phyloP scores from a whole-genome alignment of 2,888 invertebrate genomes.

The Allygus modestus region DNA sequence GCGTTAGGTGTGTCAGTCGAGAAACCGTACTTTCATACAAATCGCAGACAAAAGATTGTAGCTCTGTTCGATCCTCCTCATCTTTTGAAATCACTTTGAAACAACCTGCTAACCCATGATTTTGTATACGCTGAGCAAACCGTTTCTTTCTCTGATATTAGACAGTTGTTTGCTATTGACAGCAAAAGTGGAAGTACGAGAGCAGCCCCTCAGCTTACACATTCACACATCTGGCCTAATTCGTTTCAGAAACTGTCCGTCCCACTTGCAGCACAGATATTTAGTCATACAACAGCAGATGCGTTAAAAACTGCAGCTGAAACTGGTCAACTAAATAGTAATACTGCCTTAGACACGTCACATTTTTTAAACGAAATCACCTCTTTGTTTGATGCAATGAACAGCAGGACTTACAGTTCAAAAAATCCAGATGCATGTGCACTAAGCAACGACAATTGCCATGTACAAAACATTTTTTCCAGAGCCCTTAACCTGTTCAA shows the following conservation, averaged over 20 bases:
- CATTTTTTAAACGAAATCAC: constrained; percentile 69
- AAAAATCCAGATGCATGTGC: constrained; percentile 65
- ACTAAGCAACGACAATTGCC: constrained; percentile 46
- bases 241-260: constrained; percentile 69
- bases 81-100: constrained; percentile 48
- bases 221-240: constrained; percentile 67
- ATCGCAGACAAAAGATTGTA: constrained; percentile 66
- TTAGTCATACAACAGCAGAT: constrained; percentile 68
- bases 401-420: constrained; percentile 65
- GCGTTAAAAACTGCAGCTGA: constrained; percentile 66
- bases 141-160: constrained; percentile 56
- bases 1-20: constrained; percentile 66
- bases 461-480: constrained; percentile 62
- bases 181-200: constrained; percentile 60
- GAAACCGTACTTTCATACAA: constrained; percentile 63
- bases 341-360: constrained; percentile 65
- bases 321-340: constrained; percentile 65
- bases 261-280: constrained; percentile 69
- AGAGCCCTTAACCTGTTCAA: constrained; percentile 42
- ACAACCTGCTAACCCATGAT: not conserved
- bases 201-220: constrained; percentile 69
- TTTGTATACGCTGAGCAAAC: not conserved
- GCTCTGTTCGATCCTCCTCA: constrained; percentile 68
- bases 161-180: constrained; percentile 66
- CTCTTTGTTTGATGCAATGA: constrained; percentile 68